Base-by-base conservation (phyloP, 2,797 vertebrate species). In the Alauda arvensis region DNA sequence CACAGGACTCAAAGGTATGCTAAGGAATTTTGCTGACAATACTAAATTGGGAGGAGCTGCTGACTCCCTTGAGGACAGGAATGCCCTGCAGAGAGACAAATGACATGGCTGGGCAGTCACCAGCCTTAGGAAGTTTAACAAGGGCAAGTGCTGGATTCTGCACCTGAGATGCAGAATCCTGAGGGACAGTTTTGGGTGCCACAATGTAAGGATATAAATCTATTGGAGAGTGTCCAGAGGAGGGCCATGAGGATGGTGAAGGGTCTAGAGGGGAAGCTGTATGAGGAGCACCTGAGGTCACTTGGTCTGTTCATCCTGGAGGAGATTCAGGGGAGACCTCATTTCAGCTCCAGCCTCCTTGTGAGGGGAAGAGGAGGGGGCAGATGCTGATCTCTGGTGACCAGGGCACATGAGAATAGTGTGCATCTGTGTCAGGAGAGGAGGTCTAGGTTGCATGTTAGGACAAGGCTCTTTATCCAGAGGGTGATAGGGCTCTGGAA, bases 121-220 rank as follows among this genome's bases (percentile, higher is more conserved):
- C 24, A 53, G 18, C 16, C 4, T 4, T 12, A 6, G 10, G 3
- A 16, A 17, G 1, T 16, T 46, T 5, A 53, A 24, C 29, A 10
- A 39, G 40, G 18, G 4, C 24, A 40, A 2, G 18, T 17, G 8
- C 8, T 12, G 33, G 24, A 4, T 8, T 46, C 15, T 33, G 15
- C 12, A 33, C 12, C 12, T 46, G 33, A 8, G 15, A 23, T 6
- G 2, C 37, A 37, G 37, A 37, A 37, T 26, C 0, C 28, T 77
- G 51, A 42, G 49, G 7, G 7, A 37, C n/a, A 21, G 23, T 14
- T 77, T 18, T 26, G 75, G 28, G 33, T 16, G 10, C 3, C 28
- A 21, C 14, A 20, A 3, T 37, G 0, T 31, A 37, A 37, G 4
- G 49, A 5, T 1, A 23, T 11, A 2, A 33, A 21, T 5, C 12